These are phyloP conservation scores for Eulemur rufifrons DNA, from an alignment of 2,113 vertebrate species.

Conservation along the genomic window DNA sequence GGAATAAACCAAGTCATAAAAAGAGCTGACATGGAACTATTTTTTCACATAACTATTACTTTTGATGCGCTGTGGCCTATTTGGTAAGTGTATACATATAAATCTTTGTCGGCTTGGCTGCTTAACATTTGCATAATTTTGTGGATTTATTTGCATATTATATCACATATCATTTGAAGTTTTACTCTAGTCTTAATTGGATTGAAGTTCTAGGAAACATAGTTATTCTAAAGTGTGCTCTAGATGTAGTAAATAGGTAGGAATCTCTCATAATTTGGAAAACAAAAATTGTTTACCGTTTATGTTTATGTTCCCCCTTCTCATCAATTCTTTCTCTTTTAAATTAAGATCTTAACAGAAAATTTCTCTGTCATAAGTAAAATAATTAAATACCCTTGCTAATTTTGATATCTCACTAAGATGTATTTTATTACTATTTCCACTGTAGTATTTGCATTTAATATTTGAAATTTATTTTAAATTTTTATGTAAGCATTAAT, in stretches of 20 bases:
- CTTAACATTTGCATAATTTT: neutral
- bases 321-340: neutral
- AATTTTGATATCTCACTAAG: neutral
- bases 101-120: neutral
- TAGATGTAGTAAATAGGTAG: neutral
- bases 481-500: neutral
- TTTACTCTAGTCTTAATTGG: neutral
- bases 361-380: neutral
- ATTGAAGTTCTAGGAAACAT: neutral
- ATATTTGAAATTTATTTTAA: neutral
- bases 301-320: neutral
- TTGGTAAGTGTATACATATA: neutral
- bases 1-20: neutral
- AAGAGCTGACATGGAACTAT: neutral
- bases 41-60: neutral
- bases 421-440: neutral
- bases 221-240: neutral
- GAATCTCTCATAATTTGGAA: neutral
- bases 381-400: neutral
- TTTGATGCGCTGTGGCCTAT: neutral
- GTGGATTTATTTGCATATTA: neutral
- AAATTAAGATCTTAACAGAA: neutral
- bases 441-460: neutral
- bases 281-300: neutral
- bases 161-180: neutral